Conservation (phyloP, 1,140 invertebrate genomes). For the Drosophila jambulina region DNA sequence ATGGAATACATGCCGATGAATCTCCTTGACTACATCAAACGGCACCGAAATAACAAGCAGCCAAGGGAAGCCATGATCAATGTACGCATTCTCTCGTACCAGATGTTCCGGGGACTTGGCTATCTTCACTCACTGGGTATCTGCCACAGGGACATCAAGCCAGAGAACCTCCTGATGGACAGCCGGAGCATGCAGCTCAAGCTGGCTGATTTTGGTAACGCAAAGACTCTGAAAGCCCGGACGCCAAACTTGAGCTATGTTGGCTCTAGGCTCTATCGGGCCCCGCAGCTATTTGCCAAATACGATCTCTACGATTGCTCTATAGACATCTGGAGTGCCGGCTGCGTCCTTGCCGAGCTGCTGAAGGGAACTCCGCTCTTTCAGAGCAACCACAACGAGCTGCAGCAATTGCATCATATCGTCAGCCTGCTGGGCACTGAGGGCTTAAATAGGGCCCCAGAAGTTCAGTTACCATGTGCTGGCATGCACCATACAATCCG, state of each 20-base stretch:
- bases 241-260: conserved; percentile 99
- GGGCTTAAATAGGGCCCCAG: conserved; percentile 32
- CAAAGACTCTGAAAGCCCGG: conserved; percentile 97
- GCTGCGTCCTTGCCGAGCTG: conserved; percentile 98
- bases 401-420: conserved; percentile 15
- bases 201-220: conserved; percentile 99
- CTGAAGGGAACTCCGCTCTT: conserved; percentile 98
- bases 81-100: conserved; percentile 89
- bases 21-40: conserved; percentile 26
- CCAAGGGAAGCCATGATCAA: neutral
- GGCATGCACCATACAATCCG: neutral
- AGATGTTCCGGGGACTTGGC: conserved; percentile 98
- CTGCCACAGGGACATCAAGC: conserved; percentile 99
- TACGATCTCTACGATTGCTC: conserved; percentile 98
- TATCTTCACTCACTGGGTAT: conserved; percentile 99
- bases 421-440: conserved; percentile 30
- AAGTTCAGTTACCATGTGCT: neutral
- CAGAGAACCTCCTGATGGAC: conserved; percentile 98
- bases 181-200: conserved; percentile 98
- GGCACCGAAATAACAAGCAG: neutral
- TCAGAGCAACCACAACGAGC: conserved; percentile 22
- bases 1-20: conserved; percentile 65
- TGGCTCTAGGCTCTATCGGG: conserved; percentile 99
- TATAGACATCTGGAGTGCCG: conserved; percentile 98
- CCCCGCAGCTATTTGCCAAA: conserved; percentile 99